Evolutionary conservation across 2,113 vertebrate species (phyloP).

Genomic region (Anoura caudifer): DNA sequence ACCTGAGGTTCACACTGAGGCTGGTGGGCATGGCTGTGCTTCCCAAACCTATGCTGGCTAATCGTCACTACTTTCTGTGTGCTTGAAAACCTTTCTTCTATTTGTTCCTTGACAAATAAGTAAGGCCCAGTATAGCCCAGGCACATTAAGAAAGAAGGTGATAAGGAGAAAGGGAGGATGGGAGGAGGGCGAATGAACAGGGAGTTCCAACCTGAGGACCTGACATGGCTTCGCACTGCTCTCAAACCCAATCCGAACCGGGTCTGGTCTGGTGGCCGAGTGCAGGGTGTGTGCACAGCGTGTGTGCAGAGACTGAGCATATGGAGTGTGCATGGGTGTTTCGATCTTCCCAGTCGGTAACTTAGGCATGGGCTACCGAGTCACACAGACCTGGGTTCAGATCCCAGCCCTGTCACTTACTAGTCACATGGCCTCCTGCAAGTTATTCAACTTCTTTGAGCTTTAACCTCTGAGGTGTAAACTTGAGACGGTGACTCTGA

Average conservation of each 20-base stretch:
- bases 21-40: background rate
- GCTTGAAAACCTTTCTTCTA: background rate
- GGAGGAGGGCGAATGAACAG: background rate
- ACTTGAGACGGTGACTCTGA: no score
- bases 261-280: background rate
- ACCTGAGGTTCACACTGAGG: background rate
- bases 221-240: rapidly evolving
- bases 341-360: background rate
- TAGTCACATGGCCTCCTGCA: background rate
- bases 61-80: background rate
- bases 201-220: background rate
- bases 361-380: background rate
- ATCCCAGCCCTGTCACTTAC: background rate
- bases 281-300: rapidly evolving
- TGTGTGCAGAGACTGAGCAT: background rate
- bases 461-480: no score
- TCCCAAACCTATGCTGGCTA: rapidly evolving
- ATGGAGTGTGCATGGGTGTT: background rate
- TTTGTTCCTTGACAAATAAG: background rate
- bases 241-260: background rate
- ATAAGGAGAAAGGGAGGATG: background rate
- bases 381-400: background rate
- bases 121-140: background rate
- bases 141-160: background rate
- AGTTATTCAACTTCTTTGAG: no score